phyloP scores from a whole-genome alignment of 2,113 vertebrate genomes.

The Rhea pennata region DNA sequence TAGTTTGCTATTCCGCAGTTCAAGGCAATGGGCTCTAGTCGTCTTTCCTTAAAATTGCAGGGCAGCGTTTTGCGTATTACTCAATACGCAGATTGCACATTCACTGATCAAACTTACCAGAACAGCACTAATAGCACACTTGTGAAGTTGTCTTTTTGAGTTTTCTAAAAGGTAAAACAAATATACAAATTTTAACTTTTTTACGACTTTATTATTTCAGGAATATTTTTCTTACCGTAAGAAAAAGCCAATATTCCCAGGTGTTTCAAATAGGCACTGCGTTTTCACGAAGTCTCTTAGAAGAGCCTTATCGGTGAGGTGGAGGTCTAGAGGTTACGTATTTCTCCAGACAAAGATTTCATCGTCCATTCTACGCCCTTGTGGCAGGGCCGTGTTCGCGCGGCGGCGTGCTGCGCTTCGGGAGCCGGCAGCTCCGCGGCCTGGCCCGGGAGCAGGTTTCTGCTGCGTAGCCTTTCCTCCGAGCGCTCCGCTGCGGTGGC shows the following conservation, averaged over 20 bases:
- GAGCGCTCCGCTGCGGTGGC: not conserved
- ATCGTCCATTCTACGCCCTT: not conserved
- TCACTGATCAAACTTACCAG: not conserved
- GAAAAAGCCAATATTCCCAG: not conserved
- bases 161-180: not conserved
- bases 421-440: not conserved
- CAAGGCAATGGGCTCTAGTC: not conserved
- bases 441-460: not conserved
- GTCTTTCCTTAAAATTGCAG: not conserved
- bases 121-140: not conserved
- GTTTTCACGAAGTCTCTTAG: not conserved
- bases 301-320: not conserved
- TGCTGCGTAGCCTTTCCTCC: not conserved
- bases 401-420: accelerated
- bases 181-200: not conserved
- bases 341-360: not conserved
- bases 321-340: not conserved
- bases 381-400: not conserved
- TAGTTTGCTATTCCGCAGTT: not conserved
- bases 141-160: not conserved
- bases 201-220: not conserved
- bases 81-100: not conserved
- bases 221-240: not conserved
- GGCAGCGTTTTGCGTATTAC: not conserved
- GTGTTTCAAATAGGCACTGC: not conserved